These are phyloP conservation scores for Rhabdomys pumilio DNA, from an alignment of 2,797 vertebrate species.

Conservation along the genomic window DNA sequence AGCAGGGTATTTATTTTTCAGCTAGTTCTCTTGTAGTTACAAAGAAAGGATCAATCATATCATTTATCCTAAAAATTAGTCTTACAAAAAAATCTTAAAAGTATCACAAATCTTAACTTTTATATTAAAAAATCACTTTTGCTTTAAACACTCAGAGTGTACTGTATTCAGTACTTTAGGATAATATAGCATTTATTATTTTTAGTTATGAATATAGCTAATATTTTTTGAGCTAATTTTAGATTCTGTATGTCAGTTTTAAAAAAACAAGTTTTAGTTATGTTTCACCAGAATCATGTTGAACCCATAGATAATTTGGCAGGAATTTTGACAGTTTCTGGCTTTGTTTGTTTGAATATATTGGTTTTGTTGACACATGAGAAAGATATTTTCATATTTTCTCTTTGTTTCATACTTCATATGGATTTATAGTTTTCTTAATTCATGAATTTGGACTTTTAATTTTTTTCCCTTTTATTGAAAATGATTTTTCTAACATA, in stretches of 20 bases:
- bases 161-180: background rate
- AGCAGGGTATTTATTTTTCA: no score
- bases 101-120: no score
- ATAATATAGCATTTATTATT: background rate
- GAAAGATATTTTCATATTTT: background rate
- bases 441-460: no score
- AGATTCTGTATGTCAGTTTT: background rate
- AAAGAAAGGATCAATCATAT: no score
- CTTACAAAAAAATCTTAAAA: no score
- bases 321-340: background rate
- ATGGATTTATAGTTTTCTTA: background rate
- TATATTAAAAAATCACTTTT: no score
- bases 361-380: background rate
- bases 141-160: no score
- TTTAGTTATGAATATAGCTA: background rate
- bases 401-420: background rate
- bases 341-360: no score
- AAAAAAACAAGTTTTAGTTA: background rate
- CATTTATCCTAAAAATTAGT: no score
- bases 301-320: background rate
- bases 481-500: no score
- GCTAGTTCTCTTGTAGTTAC: no score
- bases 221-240: background rate
- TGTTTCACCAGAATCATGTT: background rate
- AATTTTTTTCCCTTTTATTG: no score